phyloP scores from a whole-genome alignment of 2,113 vertebrate species.

The Anser cygnoides region DNA sequence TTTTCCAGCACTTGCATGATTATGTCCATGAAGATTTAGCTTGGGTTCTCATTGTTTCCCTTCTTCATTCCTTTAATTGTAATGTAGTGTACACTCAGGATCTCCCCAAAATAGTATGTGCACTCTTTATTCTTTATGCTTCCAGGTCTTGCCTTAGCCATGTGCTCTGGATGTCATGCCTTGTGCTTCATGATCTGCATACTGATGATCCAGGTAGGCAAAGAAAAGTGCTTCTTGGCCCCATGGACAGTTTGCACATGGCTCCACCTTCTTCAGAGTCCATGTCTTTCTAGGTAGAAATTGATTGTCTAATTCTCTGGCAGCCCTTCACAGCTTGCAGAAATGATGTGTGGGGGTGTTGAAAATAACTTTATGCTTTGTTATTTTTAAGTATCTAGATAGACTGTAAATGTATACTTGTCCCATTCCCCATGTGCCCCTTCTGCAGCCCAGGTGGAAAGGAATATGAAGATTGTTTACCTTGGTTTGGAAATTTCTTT shows the following conservation, averaged over 20 bases:
- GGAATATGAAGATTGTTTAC: neutral
- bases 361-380: neutral
- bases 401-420: neutral
- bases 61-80: neutral
- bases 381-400: neutral
- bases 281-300: neutral
- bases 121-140: neutral
- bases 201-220: neutral
- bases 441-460: neutral
- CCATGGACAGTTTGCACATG: neutral
- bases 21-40: neutral
- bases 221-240: neutral
- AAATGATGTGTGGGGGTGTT: neutral
- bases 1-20: neutral
- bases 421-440: neutral
- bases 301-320: neutral
- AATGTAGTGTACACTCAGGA: neutral
- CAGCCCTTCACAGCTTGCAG: neutral
- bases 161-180: neutral
- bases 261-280: neutral
- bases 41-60: neutral
- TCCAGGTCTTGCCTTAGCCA: neutral
- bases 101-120: neutral
- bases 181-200: accelerated
- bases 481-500: constrained; percentile 7